Percentiles rank a stretch among this genome's conserved stretches.
phyloP scores from a whole-genome alignment of 2,113 vertebrate genomes.

The Cephalopholis sonnerati region DNA sequence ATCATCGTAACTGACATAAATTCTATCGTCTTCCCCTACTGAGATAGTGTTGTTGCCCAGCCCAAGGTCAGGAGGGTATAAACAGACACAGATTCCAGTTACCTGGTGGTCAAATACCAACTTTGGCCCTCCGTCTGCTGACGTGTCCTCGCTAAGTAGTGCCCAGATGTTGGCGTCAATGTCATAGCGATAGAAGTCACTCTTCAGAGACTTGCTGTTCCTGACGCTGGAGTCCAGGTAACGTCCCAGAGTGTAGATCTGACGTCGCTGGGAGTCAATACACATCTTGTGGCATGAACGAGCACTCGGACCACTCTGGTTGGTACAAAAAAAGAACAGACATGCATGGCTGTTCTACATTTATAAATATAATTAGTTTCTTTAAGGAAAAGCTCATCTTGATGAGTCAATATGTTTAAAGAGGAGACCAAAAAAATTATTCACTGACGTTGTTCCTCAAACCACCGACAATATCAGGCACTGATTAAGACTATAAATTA shows the following conservation, averaged over 20 bases:
- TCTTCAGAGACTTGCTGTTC: constrained; percentile 98
- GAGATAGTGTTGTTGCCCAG: too few species aligned
- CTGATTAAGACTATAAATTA: too few species aligned
- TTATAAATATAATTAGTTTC: background rate
- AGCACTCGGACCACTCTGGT: constrained; percentile 95
- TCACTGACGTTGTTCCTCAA: too few species aligned
- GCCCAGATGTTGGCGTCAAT: constrained; percentile 97
- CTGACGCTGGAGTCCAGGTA: constrained; percentile 98
- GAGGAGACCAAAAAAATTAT: background rate
- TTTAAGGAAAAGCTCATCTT: background rate
- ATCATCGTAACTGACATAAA: too few species aligned
- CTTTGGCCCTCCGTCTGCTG: constrained; percentile 95
- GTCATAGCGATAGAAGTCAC: constrained; percentile 98
- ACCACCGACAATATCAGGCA: too few species aligned
- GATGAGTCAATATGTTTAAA: background rate
- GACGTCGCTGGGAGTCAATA: constrained; percentile 95
- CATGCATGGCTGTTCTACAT: too few species aligned
- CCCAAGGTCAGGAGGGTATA: too few species aligned
- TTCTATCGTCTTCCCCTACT: too few species aligned
- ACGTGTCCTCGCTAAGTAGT: constrained; percentile 95
- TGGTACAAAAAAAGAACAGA: background rate
- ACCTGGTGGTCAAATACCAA: constrained; percentile 99
- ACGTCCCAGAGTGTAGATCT: constrained; percentile 97
- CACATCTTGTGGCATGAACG: constrained; percentile 99
- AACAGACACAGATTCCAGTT: background rate